Evolutionary conservation across 2,797 vertebrate genomes (phyloP).

Genomic region (Hemitrygon akajei): DNA sequence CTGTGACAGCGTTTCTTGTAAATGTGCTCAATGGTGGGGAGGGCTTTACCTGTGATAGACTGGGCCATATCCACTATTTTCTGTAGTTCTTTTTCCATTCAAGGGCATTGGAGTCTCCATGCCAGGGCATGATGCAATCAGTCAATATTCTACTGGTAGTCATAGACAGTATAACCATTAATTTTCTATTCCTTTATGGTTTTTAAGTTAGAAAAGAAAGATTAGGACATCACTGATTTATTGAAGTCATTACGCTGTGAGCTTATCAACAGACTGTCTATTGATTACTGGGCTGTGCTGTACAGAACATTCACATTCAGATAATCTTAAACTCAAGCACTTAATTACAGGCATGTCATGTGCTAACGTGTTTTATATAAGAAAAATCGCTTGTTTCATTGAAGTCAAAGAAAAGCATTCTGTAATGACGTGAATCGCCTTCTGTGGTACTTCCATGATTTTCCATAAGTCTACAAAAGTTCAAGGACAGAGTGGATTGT

Average conservation of each 20-base stretch:
- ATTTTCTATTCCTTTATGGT: neutral
- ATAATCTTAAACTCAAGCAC: neutral
- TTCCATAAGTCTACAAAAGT: neutral
- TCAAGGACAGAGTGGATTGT: neutral
- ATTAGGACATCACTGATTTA: neutral
- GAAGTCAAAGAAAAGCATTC: neutral
- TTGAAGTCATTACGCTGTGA: neutral
- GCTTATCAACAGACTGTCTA: neutral
- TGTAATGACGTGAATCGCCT: neutral
- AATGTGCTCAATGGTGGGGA: too few relatives aligned
- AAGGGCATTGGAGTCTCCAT: too few relatives aligned
- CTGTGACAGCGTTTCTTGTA: too few relatives aligned
- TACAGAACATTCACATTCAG: neutral
- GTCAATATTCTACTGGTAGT: neutral
- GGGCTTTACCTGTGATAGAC: too few relatives aligned
- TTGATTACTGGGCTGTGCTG: neutral
- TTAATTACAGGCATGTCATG: neutral
- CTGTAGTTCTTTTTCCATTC: too few relatives aligned
- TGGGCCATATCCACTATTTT: too few relatives aligned
- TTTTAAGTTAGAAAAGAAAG: neutral
- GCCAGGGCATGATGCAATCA: too few relatives aligned
- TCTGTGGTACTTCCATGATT: neutral
- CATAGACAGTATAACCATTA: neutral
- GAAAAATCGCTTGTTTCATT: neutral
- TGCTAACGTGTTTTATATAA: neutral